Evolutionary conservation across 2,888 invertebrate species (phyloP).

Genomic region (Tholera decimalis): DNA sequence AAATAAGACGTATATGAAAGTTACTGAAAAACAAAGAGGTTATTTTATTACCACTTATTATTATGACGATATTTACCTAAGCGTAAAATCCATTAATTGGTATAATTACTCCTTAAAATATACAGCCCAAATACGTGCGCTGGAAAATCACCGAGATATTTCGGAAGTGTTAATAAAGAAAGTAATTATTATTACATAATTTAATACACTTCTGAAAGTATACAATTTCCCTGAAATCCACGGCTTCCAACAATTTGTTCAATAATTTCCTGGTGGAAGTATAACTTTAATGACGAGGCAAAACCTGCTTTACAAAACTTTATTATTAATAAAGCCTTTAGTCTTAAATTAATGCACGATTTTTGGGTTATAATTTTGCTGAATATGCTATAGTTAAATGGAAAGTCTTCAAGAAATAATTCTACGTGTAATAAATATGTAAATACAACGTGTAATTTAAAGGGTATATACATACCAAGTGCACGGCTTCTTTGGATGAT

Average conservation of each 20-base stretch:
- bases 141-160: slow-evolving; percentile 34
- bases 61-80: not conserved
- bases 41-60: slow-evolving; percentile 22
- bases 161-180: slow-evolving; percentile 32
- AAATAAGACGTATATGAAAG: not conserved
- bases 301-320: slow-evolving; percentile 39
- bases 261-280: slow-evolving; percentile 55
- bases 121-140: slow-evolving; percentile 3
- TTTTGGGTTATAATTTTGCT: slow-evolving; percentile 1
- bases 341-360: slow-evolving; percentile 14
- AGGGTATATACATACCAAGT: too few relatives aligned
- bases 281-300: slow-evolving; percentile 43
- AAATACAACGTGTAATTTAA: too few relatives aligned
- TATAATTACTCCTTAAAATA: slow-evolving; percentile 35
- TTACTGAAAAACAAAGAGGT: not conserved
- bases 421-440: too few relatives aligned
- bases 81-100: slow-evolving; percentile 29
- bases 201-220: slow-evolving; percentile 46
- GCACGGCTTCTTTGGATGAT: too few relatives aligned
- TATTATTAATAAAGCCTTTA: slow-evolving; percentile 32
- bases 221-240: slow-evolving; percentile 28
- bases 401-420: too few relatives aligned
- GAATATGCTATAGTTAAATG: too few relatives aligned
- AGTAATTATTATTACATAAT: slow-evolving; percentile 35
- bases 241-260: slow-evolving; percentile 41